Conservation (phyloP, 1,140 invertebrate genomes). For the Coenobita brevimanus region DNA sequence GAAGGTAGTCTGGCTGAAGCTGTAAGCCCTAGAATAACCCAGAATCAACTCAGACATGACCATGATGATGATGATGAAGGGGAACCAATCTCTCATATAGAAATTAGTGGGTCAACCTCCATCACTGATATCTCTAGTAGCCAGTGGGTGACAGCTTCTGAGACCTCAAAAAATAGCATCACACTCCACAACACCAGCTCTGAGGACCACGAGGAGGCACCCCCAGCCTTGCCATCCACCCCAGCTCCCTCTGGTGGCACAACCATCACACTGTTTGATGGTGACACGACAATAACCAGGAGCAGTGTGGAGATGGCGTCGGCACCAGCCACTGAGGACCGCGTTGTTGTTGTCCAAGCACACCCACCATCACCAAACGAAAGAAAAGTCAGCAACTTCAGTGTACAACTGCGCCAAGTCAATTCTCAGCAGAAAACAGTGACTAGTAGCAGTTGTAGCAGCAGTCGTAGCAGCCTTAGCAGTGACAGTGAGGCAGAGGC, state of each 20-base stretch:
- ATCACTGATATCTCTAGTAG: slow-evolving; percentile 38
- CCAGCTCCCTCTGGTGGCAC: slow-evolving; percentile 47
- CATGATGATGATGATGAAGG: slow-evolving; percentile 12
- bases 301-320: slow-evolving; percentile 17
- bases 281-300: slow-evolving; percentile 42
- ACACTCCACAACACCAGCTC: slow-evolving; percentile 8
- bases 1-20: slow-evolving; percentile 36
- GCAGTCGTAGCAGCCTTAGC: slow-evolving; percentile 56
- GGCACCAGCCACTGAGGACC: background rate
- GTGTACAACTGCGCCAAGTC: slow-evolving; percentile 53
- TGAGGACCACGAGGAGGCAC: slow-evolving; percentile 26
- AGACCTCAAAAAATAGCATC: slow-evolving; percentile 39
- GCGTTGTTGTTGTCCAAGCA: slow-evolving; percentile 49
- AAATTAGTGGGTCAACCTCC: slow-evolving; percentile 59
- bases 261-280: slow-evolving; percentile 58
- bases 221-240: slow-evolving; percentile 37
- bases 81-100: slow-evolving; percentile 56
- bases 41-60: background rate
- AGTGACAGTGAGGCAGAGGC: slow-evolving; percentile 56
- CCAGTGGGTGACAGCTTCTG: slow-evolving; percentile 58
- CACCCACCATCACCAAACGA: slow-evolving; percentile 6
- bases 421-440: slow-evolving; percentile 18
- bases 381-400: slow-evolving; percentile 51
- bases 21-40: slow-evolving; percentile 15
- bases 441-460: slow-evolving; percentile 49